These are phyloP conservation scores for Allacma fusca DNA, from an alignment of 2,888 invertebrate species.

Conservation along the genomic window DNA sequence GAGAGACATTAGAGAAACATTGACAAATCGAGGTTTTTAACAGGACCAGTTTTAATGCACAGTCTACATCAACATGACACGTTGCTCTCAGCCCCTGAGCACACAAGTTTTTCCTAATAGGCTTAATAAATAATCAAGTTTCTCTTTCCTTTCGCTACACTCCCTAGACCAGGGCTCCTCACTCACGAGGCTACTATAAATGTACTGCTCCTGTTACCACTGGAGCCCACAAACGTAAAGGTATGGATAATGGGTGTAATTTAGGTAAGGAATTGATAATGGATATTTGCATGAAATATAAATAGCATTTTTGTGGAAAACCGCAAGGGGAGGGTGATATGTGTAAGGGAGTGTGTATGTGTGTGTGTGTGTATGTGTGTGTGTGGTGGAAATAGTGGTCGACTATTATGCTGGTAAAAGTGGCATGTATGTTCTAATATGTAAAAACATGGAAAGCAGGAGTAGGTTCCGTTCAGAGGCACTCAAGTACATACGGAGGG, in stretches of 20 bases:
- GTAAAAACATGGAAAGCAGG: no score
- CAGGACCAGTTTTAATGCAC: constrained; percentile 43
- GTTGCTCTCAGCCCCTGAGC: constrained; percentile 2
- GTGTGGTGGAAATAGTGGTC: no score
- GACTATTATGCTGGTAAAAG: no score
- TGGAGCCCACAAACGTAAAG: no score
- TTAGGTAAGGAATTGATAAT: constrained; percentile 45
- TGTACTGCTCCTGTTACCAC: no score
- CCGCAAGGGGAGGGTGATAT: constrained; percentile 28
- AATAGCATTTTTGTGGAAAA: constrained; percentile 45
- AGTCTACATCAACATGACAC: constrained; percentile 44
- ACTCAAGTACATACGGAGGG: no score
- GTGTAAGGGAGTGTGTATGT: constrained; percentile 4
- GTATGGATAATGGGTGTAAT: constrained; percentile 36
- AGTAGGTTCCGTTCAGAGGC: no score
- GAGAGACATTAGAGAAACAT: constrained; percentile 45
- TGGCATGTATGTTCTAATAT: no score
- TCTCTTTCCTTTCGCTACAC: not conserved
- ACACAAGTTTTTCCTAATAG: constrained; percentile 34
- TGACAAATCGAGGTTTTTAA: constrained; percentile 49
- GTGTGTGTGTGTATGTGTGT: no score
- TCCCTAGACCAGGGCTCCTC: not conserved
- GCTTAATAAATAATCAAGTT: constrained; percentile 46
- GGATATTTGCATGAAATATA: constrained; percentile 46
- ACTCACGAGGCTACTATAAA: no score